phyloP scores from a whole-genome alignment of 2,888 invertebrate genomes.

The Drosophila mimica region DNA sequence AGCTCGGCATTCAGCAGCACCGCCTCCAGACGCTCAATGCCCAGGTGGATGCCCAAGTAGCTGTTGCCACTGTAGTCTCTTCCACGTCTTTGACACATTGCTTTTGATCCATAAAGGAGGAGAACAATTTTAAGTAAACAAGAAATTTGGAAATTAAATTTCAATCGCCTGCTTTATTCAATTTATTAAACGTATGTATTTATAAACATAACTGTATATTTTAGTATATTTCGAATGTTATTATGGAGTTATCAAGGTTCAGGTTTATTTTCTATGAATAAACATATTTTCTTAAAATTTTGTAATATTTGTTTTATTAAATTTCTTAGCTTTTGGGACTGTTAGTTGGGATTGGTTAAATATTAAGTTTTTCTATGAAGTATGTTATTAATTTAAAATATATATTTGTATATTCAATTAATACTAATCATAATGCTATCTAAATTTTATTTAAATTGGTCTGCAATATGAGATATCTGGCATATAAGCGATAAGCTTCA shows the following conservation, averaged over 20 bases:
- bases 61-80: slow-evolving; percentile 41
- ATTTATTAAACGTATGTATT: not conserved
- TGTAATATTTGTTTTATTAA: not conserved
- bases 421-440: not conserved
- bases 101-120: not conserved
- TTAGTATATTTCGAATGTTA: not conserved
- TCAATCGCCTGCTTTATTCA: not conserved
- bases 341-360: not conserved
- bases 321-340: not conserved
- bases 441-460: not conserved
- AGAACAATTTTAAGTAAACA: not conserved
- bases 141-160: slow-evolving; percentile 4
- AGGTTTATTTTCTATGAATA: not conserved
- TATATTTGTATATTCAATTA: not conserved
- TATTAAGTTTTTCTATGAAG: not conserved
- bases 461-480: not conserved
- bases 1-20: slow-evolving; percentile 91
- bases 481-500: not conserved
- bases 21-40: slow-evolving; percentile 90
- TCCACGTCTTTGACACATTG: slow-evolving; percentile 53
- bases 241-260: not conserved
- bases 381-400: not conserved
- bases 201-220: not conserved
- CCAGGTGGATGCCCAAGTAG: slow-evolving; percentile 59
- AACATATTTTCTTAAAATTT: not conserved